Evolutionary conservation across 2,888 invertebrate genomes (phyloP).

Genomic region (Eupithecia subumbrata): DNA sequence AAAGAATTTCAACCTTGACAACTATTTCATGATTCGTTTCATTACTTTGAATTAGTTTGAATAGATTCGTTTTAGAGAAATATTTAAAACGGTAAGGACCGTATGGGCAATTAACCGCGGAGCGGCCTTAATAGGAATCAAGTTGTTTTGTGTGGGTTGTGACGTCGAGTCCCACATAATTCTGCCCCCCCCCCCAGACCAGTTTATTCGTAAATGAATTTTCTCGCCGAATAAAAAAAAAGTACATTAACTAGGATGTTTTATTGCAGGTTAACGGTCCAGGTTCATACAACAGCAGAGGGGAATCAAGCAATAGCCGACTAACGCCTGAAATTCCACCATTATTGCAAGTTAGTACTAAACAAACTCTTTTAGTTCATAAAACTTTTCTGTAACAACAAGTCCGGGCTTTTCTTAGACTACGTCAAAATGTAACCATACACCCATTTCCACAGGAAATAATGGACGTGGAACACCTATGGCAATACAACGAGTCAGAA

Average conservation of each 20-base stretch:
- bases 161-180: no score
- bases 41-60: no score
- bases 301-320: constrained; percentile 76
- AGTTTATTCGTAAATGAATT: no score
- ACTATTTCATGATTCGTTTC: no score
- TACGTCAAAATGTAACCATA: neutral
- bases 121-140: neutral
- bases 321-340: constrained; percentile 85
- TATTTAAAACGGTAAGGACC: no score
- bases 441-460: constrained; percentile 87
- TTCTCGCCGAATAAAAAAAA: no score
- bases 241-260: neutral
- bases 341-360: constrained; percentile 86
- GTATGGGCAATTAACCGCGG: no score
- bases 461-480: constrained; percentile 97
- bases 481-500: constrained; percentile 96
- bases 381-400: neutral
- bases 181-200: no score
- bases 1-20: no score
- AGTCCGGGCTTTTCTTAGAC: neutral
- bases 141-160: neutral
- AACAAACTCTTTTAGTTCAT: neutral
- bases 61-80: no score
- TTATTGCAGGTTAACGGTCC: constrained; percentile 75
- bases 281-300: constrained; percentile 75